Conservation (phyloP, 2,888 invertebrate species). For the Dryobota labecula region DNA sequence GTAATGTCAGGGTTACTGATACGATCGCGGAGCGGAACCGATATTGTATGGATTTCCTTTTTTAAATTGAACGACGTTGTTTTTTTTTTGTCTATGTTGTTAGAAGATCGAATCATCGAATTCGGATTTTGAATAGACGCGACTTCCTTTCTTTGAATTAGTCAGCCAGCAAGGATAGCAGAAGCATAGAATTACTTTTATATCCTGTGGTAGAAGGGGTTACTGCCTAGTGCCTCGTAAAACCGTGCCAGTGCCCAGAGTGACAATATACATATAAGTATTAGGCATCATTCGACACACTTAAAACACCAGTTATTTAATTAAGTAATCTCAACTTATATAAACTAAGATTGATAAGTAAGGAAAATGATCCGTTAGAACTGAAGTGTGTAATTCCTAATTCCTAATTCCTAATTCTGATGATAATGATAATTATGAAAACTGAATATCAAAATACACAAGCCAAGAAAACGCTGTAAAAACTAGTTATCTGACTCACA, state of each 20-base stretch:
- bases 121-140: neutral
- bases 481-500: conserved; percentile 12
- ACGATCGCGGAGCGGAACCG: conserved; percentile 55
- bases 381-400: neutral
- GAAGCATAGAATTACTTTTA: neutral
- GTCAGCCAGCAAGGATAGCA: neutral
- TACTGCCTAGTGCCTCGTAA: neutral
- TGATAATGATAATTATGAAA: neutral
- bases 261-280: neutral
- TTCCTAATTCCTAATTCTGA: too few relatives aligned
- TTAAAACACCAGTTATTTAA: too few relatives aligned
- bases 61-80: conserved; percentile 13
- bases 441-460: neutral
- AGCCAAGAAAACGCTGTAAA: neutral
- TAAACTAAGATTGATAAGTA: neutral
- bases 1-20: conserved; percentile 62
- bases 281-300: too few relatives aligned
- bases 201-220: neutral
- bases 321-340: neutral
- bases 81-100: neutral
- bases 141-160: neutral
- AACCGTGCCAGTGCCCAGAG: neutral
- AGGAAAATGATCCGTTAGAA: neutral
- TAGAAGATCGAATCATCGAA: neutral
- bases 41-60: conserved; percentile 40